A percentile compares a stretch with the other conserved stretches of the same genome.
Evolutionary conservation across 1,140 invertebrate species (phyloP).

Genomic region (Ceratitis capitata): DNA sequence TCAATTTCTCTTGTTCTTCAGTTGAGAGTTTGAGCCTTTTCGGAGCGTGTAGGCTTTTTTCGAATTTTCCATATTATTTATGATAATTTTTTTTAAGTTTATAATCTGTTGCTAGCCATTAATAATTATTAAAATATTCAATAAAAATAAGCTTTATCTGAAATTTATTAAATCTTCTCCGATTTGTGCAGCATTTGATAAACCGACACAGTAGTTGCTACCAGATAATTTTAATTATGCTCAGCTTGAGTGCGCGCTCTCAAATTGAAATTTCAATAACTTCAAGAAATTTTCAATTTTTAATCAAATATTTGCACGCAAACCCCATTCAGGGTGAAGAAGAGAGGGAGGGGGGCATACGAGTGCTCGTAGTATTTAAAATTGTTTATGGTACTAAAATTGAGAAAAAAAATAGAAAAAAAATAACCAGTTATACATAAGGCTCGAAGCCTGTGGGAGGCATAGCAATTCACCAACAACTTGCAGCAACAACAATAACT

Average conservation of each 20-base stretch:
- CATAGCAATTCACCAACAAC: neutral
- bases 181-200: too few relatives aligned
- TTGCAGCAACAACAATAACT: neutral
- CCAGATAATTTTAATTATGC: too few relatives aligned
- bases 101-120: too few relatives aligned
- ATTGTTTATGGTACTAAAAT: constrained; percentile 9
- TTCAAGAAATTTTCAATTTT: constrained; percentile 2
- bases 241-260: neutral
- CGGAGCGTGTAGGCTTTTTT: too few relatives aligned
- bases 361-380: constrained; percentile 1
- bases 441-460: neutral
- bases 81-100: too few relatives aligned
- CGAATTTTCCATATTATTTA: too few relatives aligned
- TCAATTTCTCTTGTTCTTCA: too few relatives aligned
- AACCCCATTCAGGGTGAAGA: neutral
- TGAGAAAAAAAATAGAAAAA: neutral
- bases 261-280: constrained; percentile 32
- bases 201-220: too few relatives aligned
- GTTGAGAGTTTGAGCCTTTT: too few relatives aligned
- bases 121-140: too few relatives aligned
- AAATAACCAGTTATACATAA: neutral
- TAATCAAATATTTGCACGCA: constrained; percentile 34
- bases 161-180: too few relatives aligned
- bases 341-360: neutral
- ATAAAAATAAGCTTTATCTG: too few relatives aligned